phyloP scores from a whole-genome alignment of 1,140 invertebrate genomes.

The Sminthurinus signatus region DNA sequence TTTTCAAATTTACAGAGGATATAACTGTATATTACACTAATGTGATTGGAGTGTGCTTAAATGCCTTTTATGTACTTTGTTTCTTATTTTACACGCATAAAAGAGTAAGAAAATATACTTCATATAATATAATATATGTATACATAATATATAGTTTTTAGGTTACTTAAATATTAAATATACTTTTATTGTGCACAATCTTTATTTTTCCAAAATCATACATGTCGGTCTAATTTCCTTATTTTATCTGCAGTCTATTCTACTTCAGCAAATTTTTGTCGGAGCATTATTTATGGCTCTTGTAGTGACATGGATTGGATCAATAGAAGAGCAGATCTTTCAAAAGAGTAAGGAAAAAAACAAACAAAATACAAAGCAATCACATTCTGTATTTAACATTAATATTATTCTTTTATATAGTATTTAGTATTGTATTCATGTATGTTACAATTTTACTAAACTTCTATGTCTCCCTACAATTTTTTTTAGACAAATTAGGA shows the following conservation, averaged over 20 bases:
- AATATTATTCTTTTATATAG: too few species aligned
- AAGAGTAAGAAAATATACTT: conserved; percentile 48
- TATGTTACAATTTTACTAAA: too few species aligned
- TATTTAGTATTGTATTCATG: too few species aligned
- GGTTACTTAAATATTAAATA: conserved; percentile 3
- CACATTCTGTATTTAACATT: too few species aligned
- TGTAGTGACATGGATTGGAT: conserved; percentile 30
- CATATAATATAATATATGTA: conserved; percentile 9
- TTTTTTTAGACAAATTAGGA: too few species aligned
- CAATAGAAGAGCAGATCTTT: conserved; percentile 26
- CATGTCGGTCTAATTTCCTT: conserved; percentile 45
- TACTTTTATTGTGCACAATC: not conserved
- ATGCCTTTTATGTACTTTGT: conserved; percentile 56
- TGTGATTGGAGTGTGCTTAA: conserved; percentile 57
- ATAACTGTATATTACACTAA: conserved; percentile 61
- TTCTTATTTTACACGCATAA: conserved; percentile 58
- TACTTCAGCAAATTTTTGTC: conserved; percentile 40
- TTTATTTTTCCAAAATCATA: conserved; percentile 23
- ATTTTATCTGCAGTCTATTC: not conserved
- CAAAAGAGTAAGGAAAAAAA: conserved; percentile 40
- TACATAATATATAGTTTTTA: not conserved
- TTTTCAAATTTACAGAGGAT: conserved; percentile 54
- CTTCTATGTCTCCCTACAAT: too few species aligned
- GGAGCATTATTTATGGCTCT: conserved; percentile 31
- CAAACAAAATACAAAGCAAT: too few species aligned